phyloP scores from a whole-genome alignment of 2,888 invertebrate species.

The Parascotia fuliginaria region DNA sequence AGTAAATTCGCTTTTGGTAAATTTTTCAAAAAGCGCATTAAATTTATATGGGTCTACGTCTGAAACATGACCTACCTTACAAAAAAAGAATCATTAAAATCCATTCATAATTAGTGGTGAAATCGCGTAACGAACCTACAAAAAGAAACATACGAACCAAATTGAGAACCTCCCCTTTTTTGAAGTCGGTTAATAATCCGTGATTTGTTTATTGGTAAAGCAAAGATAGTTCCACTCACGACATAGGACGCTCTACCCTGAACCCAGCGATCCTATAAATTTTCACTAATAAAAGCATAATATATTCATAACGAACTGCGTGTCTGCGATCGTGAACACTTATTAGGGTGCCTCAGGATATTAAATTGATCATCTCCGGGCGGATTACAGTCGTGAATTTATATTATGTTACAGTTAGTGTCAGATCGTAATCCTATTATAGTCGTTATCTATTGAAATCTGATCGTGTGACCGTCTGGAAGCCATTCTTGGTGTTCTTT shows the following conservation, averaged over 20 bases:
- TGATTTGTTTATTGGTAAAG: too few relatives aligned
- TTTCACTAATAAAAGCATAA: constrained; percentile 6
- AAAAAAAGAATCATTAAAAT: too few relatives aligned
- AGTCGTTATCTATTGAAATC: constrained; percentile 52
- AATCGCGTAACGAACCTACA: too few relatives aligned
- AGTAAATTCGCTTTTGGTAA: too few relatives aligned
- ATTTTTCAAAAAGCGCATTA: too few relatives aligned
- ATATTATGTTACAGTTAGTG: constrained; percentile 49
- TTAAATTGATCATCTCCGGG: constrained; percentile 33
- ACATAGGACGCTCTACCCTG: not conserved
- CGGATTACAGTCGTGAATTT: constrained; percentile 48
- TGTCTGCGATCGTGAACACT: constrained; percentile 22
- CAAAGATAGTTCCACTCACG: not conserved
- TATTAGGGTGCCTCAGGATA: constrained; percentile 33
- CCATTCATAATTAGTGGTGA: too few relatives aligned
- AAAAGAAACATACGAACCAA: too few relatives aligned
- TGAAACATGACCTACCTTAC: too few relatives aligned
- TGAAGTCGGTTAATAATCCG: too few relatives aligned
- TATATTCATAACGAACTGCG: constrained; percentile 18
- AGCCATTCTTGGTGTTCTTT: constrained; percentile 26
- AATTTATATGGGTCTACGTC: too few relatives aligned
- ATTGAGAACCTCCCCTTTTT: too few relatives aligned
- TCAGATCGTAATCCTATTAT: constrained; percentile 55
- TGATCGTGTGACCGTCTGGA: constrained; percentile 45
- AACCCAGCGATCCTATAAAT: constrained; percentile 15